Base-by-base conservation (phyloP, 2,797 vertebrate genomes). In the Xiphorhynchus erythropygius region DNA sequence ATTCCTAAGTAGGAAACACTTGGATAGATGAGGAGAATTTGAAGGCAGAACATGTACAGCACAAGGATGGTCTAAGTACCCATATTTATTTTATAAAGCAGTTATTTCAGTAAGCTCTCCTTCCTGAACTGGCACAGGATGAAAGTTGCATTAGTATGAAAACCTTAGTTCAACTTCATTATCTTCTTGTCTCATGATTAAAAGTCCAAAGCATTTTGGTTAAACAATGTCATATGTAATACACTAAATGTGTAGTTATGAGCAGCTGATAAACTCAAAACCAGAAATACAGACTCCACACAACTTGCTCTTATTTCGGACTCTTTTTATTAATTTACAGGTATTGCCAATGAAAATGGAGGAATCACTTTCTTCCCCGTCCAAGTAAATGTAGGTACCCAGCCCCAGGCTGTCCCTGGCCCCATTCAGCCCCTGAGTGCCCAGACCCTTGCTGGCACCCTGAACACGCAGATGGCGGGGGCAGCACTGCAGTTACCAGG, bases 351-450 rank as follows among this genome's bases (percentile, higher is more conserved):
- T 75, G 99, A 99, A 96, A 99, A 98, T 3, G 99, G 99, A 93
- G 98, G 99, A 55, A 99, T 99, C 90, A 99, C 99, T 4, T 99
- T 99, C 97, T 98, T 99, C 94, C 98, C 99, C 0, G 98, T 99
- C 24, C 98, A 99, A 35, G 98, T 99, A 21, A 99, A 98, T 2
- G 96, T 99, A 19, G 98, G 98, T 1, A 96, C 98, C 3, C 98
- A 98, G 96, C 94, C 98, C 5, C 98, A 97, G 2, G 90, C 98
- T 13, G 97, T 98, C 27, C 33, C 98, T 3, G 91, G 96, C 41
- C 92, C 98, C 85, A 96, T 98, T 44, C 98, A 98, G 79, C 98
- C 98, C 9, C 97, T 98, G 64, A 98, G 96, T 15, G 98, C 98
- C 22, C 98, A 98, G 95, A 60, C 97, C 9, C 97, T 98, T 14